Conservation (phyloP, 2,113 vertebrate genomes). For the Coreoperca whiteheadi region DNA sequence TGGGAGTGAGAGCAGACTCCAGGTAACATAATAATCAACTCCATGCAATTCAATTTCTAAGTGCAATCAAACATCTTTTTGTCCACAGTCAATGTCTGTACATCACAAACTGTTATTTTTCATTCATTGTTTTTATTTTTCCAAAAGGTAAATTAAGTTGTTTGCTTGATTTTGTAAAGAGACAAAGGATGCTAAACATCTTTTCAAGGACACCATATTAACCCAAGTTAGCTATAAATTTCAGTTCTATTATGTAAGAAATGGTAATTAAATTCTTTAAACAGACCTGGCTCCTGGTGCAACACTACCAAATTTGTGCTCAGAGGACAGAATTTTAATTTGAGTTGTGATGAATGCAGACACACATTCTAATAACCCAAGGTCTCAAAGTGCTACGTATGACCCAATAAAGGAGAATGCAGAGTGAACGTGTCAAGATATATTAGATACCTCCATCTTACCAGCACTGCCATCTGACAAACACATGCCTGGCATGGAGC, state of each 20-base stretch:
- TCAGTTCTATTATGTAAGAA: slow-evolving; percentile 7
- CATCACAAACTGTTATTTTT: not conserved
- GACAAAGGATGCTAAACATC: not conserved
- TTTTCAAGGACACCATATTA: slow-evolving; percentile 2
- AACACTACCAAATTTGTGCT: slow-evolving; percentile 4
- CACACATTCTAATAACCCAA: slow-evolving; percentile 48
- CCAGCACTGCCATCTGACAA: slow-evolving; percentile 75
- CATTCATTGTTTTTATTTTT: not conserved
- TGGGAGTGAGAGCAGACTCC: no score
- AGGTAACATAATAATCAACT: not conserved
- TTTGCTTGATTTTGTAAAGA: not conserved
- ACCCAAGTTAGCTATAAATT: not conserved
- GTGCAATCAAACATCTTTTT: not conserved
- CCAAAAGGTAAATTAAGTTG: not conserved
- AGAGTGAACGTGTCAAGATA: slow-evolving; percentile 58
- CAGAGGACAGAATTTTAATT: slow-evolving; percentile 39
- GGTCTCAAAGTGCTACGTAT: slow-evolving; percentile 67
- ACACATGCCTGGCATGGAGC: slow-evolving; percentile 74
- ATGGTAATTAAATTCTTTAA: slow-evolving; percentile 22
- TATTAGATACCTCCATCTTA: slow-evolving; percentile 76
- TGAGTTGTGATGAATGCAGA: slow-evolving; percentile 54
- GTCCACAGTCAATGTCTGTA: not conserved
- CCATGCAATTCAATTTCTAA: not conserved
- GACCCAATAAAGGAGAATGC: slow-evolving; percentile 67
- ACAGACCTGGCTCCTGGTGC: slow-evolving; percentile 21